Percentiles rank a stretch among this genome's conserved stretches.
Conservation (phyloP, 2,113 vertebrate species). For the Hippolais icterina region DNA sequence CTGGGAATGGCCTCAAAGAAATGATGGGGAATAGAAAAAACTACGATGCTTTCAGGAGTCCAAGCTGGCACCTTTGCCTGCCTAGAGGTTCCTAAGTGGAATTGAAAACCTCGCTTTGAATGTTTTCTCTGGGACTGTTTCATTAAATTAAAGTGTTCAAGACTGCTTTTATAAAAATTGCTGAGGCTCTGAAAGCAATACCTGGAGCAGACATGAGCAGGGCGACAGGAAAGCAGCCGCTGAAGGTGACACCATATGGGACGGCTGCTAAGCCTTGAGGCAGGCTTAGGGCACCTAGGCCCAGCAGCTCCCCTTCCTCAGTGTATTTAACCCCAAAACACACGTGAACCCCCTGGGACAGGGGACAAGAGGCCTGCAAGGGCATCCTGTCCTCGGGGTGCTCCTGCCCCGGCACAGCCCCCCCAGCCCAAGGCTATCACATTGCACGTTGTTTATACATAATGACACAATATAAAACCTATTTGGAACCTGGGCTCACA, state of each 20-base stretch:
- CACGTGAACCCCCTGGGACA: not conserved
- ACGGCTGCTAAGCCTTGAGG: not conserved
- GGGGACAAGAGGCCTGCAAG: not conserved
- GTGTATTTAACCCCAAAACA: not conserved
- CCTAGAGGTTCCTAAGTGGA: not conserved
- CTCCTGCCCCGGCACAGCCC: accelerated
- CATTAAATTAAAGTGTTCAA: not conserved
- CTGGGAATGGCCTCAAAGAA: not conserved
- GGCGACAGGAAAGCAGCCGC: accelerated
- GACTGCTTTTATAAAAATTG: not conserved
- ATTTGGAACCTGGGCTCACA: constrained; percentile 2
- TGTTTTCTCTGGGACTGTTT: constrained; percentile 39
- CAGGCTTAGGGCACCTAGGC: not conserved
- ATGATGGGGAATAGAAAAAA: not conserved
- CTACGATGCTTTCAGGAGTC: not conserved
- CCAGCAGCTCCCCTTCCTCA: not conserved
- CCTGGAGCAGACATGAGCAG: not conserved
- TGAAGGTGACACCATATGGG: accelerated
- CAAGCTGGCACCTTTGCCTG: not conserved
- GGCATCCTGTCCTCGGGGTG: not conserved
- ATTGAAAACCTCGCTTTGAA: not conserved
- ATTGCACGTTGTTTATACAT: not conserved
- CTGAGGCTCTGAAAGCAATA: not conserved
- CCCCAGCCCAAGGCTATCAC: not conserved
- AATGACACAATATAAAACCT: constrained; percentile 12